Percentiles rank a stretch among this genome's conserved stretches.
phyloP scores from a whole-genome alignment of 2,113 vertebrate species.

The Oenanthe melanoleuca region DNA sequence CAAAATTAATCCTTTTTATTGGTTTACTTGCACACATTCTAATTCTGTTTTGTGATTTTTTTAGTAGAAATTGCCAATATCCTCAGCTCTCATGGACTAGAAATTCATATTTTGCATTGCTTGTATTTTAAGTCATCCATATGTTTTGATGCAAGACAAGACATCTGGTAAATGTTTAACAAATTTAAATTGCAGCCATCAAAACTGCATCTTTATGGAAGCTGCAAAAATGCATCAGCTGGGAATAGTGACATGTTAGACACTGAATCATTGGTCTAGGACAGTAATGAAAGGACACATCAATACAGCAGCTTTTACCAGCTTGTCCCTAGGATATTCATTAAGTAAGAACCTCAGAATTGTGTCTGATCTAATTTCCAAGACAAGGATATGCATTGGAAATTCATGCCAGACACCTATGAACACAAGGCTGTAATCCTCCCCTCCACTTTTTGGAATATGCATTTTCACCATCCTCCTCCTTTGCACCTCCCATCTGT shows the following conservation, averaged over 20 bases:
- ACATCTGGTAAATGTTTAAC: not conserved
- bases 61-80: not conserved
- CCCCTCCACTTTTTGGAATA: not conserved
- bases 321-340: not conserved
- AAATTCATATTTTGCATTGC: not conserved
- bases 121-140: not conserved
- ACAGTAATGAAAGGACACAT: not conserved
- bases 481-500: not conserved
- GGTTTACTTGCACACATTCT: not conserved
- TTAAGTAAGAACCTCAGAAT: not conserved
- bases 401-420: not conserved
- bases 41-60: not conserved
- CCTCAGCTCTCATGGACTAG: not conserved
- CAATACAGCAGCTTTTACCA: not conserved
- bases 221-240: not conserved
- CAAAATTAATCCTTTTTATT: not conserved
- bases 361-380: not conserved
- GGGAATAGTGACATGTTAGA: not conserved
- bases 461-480: not conserved
- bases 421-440: not conserved
- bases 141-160: not conserved
- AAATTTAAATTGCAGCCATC: not conserved
- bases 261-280: not conserved
- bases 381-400: not conserved
- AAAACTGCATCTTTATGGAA: not conserved